Percentiles rank a stretch among this genome's conserved stretches.
Evolutionary conservation across 1,140 invertebrate genomes (phyloP).

Genomic region (Ceratosolen fusciceps): DNA sequence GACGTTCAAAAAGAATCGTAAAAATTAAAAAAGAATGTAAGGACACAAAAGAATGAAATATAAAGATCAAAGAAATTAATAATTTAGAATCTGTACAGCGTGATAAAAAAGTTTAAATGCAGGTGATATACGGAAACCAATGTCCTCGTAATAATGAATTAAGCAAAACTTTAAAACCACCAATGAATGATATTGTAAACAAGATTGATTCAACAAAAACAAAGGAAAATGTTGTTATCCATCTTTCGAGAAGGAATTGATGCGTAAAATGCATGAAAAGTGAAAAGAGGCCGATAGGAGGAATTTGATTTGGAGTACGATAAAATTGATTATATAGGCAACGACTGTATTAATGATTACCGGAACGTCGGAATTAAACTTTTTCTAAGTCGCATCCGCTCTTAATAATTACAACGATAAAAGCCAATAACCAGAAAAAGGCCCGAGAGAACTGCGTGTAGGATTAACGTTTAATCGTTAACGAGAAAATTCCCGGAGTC

Average conservation of each 20-base stretch:
- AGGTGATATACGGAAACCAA: background rate
- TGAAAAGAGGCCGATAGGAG: background rate
- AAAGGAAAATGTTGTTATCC: background rate
- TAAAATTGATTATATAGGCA: background rate
- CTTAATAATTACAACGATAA: background rate
- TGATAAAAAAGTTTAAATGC: background rate
- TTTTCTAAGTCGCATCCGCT: background rate
- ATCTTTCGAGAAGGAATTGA: too few relatives aligned
- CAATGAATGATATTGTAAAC: background rate
- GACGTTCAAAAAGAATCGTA: background rate
- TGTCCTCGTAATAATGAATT: background rate
- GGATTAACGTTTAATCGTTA: background rate
- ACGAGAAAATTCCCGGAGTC: background rate
- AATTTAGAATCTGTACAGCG: background rate
- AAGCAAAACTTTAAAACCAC: background rate
- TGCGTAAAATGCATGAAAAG: background rate
- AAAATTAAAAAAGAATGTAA: constrained; percentile 11
- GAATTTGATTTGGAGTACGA: background rate
- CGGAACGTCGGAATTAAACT: background rate
- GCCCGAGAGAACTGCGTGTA: too few relatives aligned
- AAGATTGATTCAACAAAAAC: background rate
- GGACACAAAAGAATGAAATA: background rate
- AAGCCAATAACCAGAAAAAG: background rate
- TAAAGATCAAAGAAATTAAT: constrained; percentile 1
- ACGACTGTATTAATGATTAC: background rate